Evolutionary conservation across 2,888 invertebrate species (phyloP).

Genomic region (Chaetoderma sp.): DNA sequence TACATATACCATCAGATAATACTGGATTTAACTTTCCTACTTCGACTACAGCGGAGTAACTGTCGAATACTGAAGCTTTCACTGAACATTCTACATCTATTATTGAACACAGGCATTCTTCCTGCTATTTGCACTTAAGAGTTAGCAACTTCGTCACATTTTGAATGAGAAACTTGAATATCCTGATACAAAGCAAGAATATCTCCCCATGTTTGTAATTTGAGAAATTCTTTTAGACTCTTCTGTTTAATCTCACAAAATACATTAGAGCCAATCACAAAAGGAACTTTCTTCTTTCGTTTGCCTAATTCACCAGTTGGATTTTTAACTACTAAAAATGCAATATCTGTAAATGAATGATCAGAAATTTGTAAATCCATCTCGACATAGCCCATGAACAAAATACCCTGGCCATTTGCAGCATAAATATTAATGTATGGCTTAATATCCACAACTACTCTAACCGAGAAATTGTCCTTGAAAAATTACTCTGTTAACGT

Average conservation of each 20-base stretch:
- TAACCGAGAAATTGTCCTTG: conserved; percentile 2
- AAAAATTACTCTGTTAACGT: conserved; percentile 19
- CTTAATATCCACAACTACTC: conserved; percentile 18
- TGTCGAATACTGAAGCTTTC: too few species aligned
- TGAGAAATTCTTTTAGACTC: too few species aligned
- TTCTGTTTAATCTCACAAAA: conserved; percentile 1
- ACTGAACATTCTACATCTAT: too few species aligned
- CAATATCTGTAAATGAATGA: conserved; percentile 9
- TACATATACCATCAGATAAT: too few species aligned
- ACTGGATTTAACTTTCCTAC: too few species aligned
- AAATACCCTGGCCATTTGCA: conserved; percentile 25
- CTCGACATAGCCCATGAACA: conserved; percentile 26
- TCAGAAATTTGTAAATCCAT: not conserved
- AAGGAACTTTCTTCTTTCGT: conserved; percentile 14
- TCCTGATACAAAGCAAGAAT: too few species aligned
- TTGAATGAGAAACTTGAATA: too few species aligned
- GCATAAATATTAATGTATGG: conserved; percentile 17
- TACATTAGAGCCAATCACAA: conserved; percentile 28
- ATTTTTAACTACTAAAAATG: conserved; percentile 20
- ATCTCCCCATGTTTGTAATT: too few species aligned
- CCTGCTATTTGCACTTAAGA: too few species aligned
- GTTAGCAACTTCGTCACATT: too few species aligned
- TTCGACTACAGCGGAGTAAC: too few species aligned
- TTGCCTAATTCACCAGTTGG: not conserved
- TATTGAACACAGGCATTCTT: too few species aligned